Evolutionary conservation across 2,888 invertebrate genomes (phyloP).

Genomic region (Euplexia lucipara): DNA sequence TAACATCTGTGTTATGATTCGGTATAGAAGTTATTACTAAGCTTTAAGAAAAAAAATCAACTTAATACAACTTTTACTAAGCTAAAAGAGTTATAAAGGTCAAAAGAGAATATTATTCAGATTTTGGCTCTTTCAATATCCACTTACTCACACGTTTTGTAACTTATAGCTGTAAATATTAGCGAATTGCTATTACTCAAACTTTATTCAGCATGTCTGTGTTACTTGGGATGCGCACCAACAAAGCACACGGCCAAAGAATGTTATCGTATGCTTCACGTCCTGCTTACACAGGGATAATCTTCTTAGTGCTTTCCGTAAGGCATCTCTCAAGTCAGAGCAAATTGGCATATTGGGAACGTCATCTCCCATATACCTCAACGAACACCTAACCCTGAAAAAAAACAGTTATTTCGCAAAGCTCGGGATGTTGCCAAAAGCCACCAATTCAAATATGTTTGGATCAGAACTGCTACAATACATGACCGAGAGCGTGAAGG

Average conservation of each 20-base stretch:
- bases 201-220: no score
- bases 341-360: conserved; percentile 5
- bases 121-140: no score
- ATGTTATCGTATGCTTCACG: conserved; percentile 1
- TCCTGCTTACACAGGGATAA: conserved; percentile 6
- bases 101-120: no score
- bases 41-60: no score
- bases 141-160: no score
- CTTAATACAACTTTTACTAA: no score
- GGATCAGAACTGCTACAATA: conserved; percentile 11
- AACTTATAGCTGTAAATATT: no score
- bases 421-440: conserved; percentile 3
- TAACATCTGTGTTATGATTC: no score
- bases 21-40: no score
- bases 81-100: no score
- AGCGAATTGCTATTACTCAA: no score
- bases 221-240: no score
- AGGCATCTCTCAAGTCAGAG: not conserved
- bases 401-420: not conserved
- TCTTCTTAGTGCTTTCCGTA: not conserved
- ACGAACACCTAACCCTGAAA: not conserved
- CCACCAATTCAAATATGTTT: conserved; percentile 11
- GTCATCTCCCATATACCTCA: conserved; percentile 1
- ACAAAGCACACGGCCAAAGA: conserved; percentile 5
- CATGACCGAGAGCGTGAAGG: conserved; percentile 14